Percentiles rank a stretch among this genome's conserved stretches.
phyloP scores from a whole-genome alignment of 2,113 vertebrate genomes.

The Eubucco bourcierii region DNA sequence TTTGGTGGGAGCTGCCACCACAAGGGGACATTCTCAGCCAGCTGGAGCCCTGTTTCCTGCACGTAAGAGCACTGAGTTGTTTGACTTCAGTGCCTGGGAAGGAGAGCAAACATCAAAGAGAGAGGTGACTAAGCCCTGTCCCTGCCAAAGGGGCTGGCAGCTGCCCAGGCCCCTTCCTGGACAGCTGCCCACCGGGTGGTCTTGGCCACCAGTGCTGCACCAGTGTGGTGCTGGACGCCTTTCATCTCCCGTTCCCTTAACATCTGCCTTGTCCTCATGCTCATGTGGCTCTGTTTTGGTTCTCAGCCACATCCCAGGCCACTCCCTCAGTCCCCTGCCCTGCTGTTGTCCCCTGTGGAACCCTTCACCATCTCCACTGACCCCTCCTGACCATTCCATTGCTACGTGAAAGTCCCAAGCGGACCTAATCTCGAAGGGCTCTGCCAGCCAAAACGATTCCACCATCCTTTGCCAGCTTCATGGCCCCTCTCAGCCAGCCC shows the following conservation, averaged over 20 bases:
- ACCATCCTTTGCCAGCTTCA: too few relatives aligned
- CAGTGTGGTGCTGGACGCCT: accelerated
- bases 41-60: background rate
- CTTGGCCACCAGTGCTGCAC: background rate
- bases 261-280: background rate
- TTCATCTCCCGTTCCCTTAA: background rate
- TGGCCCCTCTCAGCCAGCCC: background rate
- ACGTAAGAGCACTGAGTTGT: background rate
- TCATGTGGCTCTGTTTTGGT: background rate
- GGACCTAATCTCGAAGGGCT: too few relatives aligned
- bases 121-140: background rate
- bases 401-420: background rate
- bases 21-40: accelerated
- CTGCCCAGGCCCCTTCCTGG: background rate
- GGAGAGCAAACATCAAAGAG: background rate
- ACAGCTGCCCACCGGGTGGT: background rate
- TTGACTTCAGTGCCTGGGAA: background rate
- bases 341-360: accelerated
- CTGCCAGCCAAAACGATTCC: too few relatives aligned
- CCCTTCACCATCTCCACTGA: background rate
- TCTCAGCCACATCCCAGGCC: background rate
- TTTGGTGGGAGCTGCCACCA: background rate
- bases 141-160: background rate
- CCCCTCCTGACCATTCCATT: accelerated
- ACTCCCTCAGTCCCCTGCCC: background rate